Percentiles rank a stretch among this genome's conserved stretches.
These are phyloP conservation scores for Hyposmocoma kahamanoa DNA, from an alignment of 1,140 invertebrate genomes.

Conservation along the genomic window DNA sequence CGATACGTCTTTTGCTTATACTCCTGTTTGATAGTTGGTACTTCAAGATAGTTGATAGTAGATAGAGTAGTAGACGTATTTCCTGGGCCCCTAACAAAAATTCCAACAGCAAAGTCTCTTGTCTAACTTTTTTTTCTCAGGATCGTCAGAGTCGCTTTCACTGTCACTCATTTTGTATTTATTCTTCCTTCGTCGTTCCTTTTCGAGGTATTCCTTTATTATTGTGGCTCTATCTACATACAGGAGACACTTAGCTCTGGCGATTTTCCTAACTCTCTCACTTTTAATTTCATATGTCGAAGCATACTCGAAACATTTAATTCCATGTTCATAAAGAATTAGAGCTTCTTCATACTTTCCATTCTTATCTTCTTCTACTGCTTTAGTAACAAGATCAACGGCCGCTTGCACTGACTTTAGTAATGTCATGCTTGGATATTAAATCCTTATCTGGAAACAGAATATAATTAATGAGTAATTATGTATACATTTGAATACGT, in stretches of 20 bases:
- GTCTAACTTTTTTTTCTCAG: conserved; percentile 97
- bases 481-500: no score
- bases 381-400: conserved; percentile 98
- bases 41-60: no score
- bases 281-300: conserved; percentile 99
- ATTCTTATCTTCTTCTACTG: conserved; percentile 97
- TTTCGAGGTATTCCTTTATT: conserved; percentile 93
- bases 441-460: conserved; percentile 33
- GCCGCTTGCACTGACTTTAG: conserved; percentile 91
- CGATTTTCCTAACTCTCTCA: conserved; percentile 95
- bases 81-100: no score
- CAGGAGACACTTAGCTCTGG: conserved; percentile 92
- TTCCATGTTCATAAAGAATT: conserved; percentile 94
- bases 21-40: no score
- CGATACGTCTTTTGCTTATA: no score
- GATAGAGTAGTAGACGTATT: no score
- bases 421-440: conserved; percentile 73
- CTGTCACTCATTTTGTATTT: no score
- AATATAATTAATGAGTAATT: conserved; percentile 1
- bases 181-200: no score
- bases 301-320: conserved; percentile 98
- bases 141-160: conserved; percentile 95
- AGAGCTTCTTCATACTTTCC: conserved; percentile 99
- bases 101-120: no score
- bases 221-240: conserved; percentile 98